Evolutionary conservation across 2,888 invertebrate species (phyloP), one percentile per base, ranked within the genome.

Genomic region (Barypeithes pellucidus): DNA sequence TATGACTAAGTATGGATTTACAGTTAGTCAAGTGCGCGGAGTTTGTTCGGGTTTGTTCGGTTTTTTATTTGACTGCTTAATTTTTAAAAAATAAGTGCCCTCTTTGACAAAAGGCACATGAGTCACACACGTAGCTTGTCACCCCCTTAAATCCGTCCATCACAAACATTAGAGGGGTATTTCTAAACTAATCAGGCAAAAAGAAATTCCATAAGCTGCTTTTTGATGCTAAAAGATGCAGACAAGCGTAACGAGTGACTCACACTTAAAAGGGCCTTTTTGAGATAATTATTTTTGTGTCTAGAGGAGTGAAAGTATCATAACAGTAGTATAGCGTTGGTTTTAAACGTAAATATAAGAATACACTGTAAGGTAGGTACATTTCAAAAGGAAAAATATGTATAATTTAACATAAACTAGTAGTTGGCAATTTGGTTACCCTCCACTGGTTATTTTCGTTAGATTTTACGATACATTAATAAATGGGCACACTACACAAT

Each of bases 121-220:
- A 63, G 63, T 63, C 63, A 63, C 20, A 63, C 29, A 62, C 7
- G 7, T 62, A 45, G 14, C 62, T 29, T 63, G 47, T 50, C 63
- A 63, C 52, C 72, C 72, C 29, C 74, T 72, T 68, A 70, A 73
- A 68, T 52, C 29, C 65, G 63, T 67, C 68, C 50, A 74, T 73
- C 74, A 68, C 59, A 67, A 62, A 68, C 73, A 76, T 74, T 70
- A 68, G 60, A 66, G 60, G 66, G 52, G 66, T 62, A n/a, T 75
- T 75, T 75, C 60, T 62, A 68, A 68, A 50, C 73, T 71, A 77
- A 70, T 73, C 75, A 72, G 67, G 73, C 77, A 75, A 39, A 68
- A 59, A 39, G 67, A 59, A 67, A 67, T 67, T 72, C 62, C 50
- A 72, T 72, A 72, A 72, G 72, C 72, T 60, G 67, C 59, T 62